Conservation (phyloP, 1,140 invertebrate genomes). For the Chymomyza costata region DNA sequence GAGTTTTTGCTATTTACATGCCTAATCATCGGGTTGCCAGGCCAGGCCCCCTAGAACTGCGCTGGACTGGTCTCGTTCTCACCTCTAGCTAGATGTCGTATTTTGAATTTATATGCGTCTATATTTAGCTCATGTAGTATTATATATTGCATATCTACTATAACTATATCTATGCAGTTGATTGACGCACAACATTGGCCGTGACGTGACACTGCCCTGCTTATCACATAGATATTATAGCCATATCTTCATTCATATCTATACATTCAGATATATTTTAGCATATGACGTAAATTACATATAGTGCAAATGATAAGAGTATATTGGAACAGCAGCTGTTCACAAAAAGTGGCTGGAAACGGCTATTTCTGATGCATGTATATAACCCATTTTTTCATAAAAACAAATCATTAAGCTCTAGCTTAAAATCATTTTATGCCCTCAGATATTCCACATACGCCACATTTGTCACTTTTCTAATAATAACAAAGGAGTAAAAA, state of each 20-base stretch:
- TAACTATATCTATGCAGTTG: no score
- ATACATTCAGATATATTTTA: no score
- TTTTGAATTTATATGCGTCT: conserved; percentile 28
- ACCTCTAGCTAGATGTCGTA: conserved; percentile 3
- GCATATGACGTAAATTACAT: neutral
- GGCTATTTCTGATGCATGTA: no score
- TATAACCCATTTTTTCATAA: no score
- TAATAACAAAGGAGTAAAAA: no score
- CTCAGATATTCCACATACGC: no score
- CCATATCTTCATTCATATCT: no score
- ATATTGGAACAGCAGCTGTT: neutral
- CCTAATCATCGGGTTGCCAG: conserved; percentile 44
- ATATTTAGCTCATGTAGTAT: conserved; percentile 49
- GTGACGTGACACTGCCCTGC: conserved; percentile 36
- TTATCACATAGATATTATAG: conserved; percentile 39
- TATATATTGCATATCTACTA: conserved; percentile 43
- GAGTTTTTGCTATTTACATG: conserved; percentile 8
- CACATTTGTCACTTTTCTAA: conserved; percentile 25
- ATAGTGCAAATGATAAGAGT: conserved; percentile 11
- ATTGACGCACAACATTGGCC: conserved; percentile 51
- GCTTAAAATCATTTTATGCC: no score
- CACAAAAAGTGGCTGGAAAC: no score
- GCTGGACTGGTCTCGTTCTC: neutral
- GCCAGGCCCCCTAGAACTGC: conserved; percentile 12
- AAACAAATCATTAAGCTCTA: no score